Conservation (phyloP, 2,113 vertebrate genomes). For the Barnardius zonarius region DNA sequence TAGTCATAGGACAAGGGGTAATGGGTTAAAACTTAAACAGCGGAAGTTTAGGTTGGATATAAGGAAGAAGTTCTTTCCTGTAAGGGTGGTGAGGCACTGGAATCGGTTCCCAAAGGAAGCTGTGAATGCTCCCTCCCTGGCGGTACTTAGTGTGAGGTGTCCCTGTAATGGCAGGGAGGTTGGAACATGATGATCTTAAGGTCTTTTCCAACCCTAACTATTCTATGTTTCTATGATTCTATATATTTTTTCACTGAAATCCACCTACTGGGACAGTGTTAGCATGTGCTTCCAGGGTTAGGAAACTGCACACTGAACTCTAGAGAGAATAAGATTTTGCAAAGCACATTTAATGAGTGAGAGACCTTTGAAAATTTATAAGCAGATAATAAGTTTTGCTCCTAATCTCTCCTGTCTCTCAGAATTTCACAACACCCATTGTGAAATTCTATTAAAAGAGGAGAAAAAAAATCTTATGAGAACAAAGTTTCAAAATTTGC, state of each 20-base stretch:
- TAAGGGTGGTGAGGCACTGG: too few species aligned
- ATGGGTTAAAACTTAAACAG: too few species aligned
- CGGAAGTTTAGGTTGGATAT: too few species aligned
- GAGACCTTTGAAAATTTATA: neutral
- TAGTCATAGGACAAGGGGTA: too few species aligned
- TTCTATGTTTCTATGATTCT: too few species aligned
- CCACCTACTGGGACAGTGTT: neutral
- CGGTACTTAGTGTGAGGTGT: too few species aligned
- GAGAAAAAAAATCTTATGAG: neutral
- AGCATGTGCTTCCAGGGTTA: neutral
- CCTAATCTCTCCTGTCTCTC: neutral
- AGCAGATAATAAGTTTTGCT: neutral
- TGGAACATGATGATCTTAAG: too few species aligned
- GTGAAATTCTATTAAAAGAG: neutral
- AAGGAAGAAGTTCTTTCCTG: too few species aligned
- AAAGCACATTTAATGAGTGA: neutral
- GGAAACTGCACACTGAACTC: neutral
- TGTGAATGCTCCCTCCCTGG: too few species aligned
- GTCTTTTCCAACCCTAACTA: too few species aligned
- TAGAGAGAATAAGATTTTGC: neutral
- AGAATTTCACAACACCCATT: neutral
- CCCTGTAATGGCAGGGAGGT: too few species aligned
- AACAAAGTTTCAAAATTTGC: neutral
- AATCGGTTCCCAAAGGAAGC: too few species aligned
- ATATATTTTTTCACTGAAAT: neutral